Percentiles rank a stretch among this genome's conserved stretches.
Evolutionary conservation across 2,888 invertebrate species (phyloP).

Genomic region (Leuctra nigra): DNA sequence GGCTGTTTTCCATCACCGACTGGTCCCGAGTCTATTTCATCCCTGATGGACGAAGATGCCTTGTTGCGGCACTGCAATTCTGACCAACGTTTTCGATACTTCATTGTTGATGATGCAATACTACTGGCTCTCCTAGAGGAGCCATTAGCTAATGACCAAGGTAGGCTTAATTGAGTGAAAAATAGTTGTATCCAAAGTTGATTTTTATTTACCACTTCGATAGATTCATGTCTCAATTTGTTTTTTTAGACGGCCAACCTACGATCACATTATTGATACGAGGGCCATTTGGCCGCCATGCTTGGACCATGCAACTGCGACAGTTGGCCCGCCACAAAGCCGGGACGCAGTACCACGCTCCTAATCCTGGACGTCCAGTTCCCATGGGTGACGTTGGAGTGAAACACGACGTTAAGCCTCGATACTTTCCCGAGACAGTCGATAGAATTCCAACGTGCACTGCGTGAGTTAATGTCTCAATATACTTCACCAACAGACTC

Average conservation of each 20-base stretch:
- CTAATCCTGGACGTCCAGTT: slow-evolving; percentile 63
- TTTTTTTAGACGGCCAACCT: slow-evolving; percentile 72
- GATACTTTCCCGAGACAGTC: slow-evolving; percentile 73
- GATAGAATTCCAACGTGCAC: slow-evolving; percentile 73
- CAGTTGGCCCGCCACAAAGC: slow-evolving; percentile 80
- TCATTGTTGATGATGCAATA: slow-evolving; percentile 84
- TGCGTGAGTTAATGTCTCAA: too few relatives aligned
- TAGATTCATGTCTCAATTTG: too few relatives aligned
- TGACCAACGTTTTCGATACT: slow-evolving; percentile 72
- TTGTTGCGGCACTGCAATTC: slow-evolving; percentile 69
- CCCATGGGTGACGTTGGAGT: slow-evolving; percentile 66
- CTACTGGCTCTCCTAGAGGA: slow-evolving; percentile 86
- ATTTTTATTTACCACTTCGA: too few relatives aligned
- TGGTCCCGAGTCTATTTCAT: slow-evolving; percentile 77
- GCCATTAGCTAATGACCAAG: slow-evolving; percentile 78
- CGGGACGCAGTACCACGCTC: slow-evolving; percentile 51
- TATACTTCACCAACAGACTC: too few relatives aligned
- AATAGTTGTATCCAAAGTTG: not conserved
- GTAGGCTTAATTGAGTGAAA: slow-evolving; percentile 34
- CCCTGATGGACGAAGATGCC: slow-evolving; percentile 81
- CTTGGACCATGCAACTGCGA: slow-evolving; percentile 86
- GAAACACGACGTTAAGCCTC: slow-evolving; percentile 60
- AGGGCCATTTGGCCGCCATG: slow-evolving; percentile 90
- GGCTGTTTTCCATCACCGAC: slow-evolving; percentile 80
- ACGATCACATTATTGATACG: slow-evolving; percentile 84